These are phyloP conservation scores for Rhabdornis inornatus DNA, from an alignment of 2,113 vertebrate species.

Conservation along the genomic window DNA sequence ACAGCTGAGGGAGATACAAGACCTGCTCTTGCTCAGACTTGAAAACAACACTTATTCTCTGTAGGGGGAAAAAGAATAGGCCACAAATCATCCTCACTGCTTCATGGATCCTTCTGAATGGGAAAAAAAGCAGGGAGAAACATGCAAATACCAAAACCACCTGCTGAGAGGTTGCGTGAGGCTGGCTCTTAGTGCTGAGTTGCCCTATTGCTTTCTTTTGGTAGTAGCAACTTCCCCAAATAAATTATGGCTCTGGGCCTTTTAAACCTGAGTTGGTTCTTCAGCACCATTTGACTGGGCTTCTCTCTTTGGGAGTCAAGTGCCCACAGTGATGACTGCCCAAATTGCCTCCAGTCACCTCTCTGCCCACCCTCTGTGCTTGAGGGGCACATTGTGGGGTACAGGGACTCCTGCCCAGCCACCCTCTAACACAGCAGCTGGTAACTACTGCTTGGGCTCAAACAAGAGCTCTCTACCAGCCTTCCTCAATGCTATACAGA, in stretches of 20 bases:
- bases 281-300: not conserved
- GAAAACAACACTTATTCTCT: not conserved
- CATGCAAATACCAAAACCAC: not conserved
- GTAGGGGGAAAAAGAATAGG: not conserved
- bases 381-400: fast-evolving
- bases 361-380: not conserved
- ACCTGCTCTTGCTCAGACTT: not conserved
- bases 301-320: not conserved
- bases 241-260: not conserved
- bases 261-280: not conserved
- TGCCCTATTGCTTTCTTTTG: not conserved
- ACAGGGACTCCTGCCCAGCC: not conserved
- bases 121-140: not conserved
- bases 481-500: not conserved
- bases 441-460: not conserved
- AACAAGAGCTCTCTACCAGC: not conserved
- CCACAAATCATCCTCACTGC: not conserved
- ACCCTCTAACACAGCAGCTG: fast-evolving
- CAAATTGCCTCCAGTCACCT: not conserved
- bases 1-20: not conserved
- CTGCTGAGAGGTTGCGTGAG: not conserved
- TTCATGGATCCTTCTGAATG: not conserved
- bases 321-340: not conserved
- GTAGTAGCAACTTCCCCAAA: not conserved
- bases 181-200: not conserved